phyloP scores from a whole-genome alignment of 1,140 invertebrate species.

The Drosophila serrata region DNA sequence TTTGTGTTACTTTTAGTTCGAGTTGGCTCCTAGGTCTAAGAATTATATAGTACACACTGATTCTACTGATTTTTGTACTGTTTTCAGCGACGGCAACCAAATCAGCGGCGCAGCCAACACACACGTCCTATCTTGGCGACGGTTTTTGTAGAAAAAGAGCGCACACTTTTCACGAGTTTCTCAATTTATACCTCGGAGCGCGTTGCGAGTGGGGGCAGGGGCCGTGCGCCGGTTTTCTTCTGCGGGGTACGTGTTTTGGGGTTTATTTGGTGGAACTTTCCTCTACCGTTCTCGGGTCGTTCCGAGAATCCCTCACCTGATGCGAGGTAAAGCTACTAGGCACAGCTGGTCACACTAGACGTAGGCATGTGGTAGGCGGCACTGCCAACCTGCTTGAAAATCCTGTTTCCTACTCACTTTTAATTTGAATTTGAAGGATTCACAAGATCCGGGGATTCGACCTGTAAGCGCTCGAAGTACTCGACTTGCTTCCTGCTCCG shows the following conservation, averaged over 20 bases:
- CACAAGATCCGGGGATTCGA: background rate
- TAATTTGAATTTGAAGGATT: constrained; percentile 17
- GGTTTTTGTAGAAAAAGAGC: constrained; percentile 72
- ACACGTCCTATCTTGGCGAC: constrained; percentile 71
- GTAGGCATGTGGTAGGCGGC: too few relatives aligned
- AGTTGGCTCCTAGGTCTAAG: constrained; percentile 15
- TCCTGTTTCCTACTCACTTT: constrained; percentile 39
- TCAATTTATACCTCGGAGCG: constrained; percentile 58
- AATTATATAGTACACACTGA: constrained; percentile 33
- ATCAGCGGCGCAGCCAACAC: constrained; percentile 46
- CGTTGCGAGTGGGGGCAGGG: background rate
- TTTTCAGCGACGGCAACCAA: constrained; percentile 65
- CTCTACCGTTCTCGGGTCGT: constrained; percentile 23
- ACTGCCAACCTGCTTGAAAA: constrained; percentile 43
- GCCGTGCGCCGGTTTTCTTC: constrained; percentile 1
- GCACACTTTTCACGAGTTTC: constrained; percentile 39
- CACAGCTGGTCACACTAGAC: background rate
- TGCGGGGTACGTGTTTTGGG: constrained; percentile 25
- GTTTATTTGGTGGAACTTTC: constrained; percentile 30
- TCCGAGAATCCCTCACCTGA: constrained; percentile 11
- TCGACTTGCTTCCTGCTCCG: constrained; percentile 36
- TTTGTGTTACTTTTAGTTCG: background rate
- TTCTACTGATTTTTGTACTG: constrained; percentile 31
- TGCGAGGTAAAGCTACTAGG: background rate
- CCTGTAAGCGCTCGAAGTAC: constrained; percentile 7